Conservation (phyloP, 2,113 vertebrate genomes). For the Lophotis ruficrista region DNA sequence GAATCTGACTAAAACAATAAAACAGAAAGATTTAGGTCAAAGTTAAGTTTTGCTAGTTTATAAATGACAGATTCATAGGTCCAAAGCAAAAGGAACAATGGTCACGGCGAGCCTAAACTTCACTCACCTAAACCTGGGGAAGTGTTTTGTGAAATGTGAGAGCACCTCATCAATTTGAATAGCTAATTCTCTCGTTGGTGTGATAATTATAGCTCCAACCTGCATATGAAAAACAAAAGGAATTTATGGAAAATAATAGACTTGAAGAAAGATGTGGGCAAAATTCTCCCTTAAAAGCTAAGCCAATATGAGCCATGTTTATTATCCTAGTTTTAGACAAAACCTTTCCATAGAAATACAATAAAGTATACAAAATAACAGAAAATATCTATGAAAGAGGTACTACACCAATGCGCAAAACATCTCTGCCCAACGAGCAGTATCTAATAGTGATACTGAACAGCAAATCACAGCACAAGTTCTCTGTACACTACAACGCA, state of each 20-base stretch:
- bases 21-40: background rate
- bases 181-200: conserved; percentile 92
- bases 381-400: background rate
- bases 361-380: background rate
- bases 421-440: background rate
- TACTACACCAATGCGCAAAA: background rate
- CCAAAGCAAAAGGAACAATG: background rate
- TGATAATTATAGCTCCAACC: conserved; percentile 93
- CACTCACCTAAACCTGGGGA: conserved; percentile 88
- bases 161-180: conserved; percentile 93
- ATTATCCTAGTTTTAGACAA: background rate
- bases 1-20: conserved; percentile 83
- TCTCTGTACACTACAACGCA: accelerated
- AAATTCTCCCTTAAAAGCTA: background rate
- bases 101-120: background rate
- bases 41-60: background rate
- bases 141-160: conserved; percentile 81
- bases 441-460: background rate
- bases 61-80: accelerated
- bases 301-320: accelerated
- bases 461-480: background rate
- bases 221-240: background rate
- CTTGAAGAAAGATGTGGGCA: background rate
- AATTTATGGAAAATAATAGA: background rate
- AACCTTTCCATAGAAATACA: background rate